Conservation (phyloP, 2,113 vertebrate genomes). For the Mastomys coucha region DNA sequence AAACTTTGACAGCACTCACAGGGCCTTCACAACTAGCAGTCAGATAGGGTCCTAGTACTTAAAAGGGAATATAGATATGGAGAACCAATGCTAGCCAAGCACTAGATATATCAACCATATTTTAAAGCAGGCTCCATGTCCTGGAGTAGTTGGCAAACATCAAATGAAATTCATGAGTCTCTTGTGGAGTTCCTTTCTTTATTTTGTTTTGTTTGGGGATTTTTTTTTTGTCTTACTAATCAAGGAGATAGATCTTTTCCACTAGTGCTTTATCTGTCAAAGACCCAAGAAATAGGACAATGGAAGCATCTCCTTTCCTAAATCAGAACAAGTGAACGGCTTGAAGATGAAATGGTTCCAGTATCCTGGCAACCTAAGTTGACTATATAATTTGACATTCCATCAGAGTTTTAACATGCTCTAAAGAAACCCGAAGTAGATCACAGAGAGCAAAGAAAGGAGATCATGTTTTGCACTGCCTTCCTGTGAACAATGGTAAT, state of each 20-base stretch:
- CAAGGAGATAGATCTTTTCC: not conserved
- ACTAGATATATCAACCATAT: not conserved
- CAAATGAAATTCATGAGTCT: not conserved
- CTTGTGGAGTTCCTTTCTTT: not conserved
- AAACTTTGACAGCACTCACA: no score
- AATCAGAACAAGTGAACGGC: not conserved
- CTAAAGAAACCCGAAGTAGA: no score
- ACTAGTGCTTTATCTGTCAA: not conserved
- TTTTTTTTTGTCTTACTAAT: not conserved
- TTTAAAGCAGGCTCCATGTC: not conserved
- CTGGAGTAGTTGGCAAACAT: not conserved
- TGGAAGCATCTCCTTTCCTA: not conserved
- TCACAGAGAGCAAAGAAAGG: accelerated
- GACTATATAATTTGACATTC: not conserved
- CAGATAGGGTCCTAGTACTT: not conserved
- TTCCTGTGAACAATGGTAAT: not conserved
- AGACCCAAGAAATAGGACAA: not conserved
- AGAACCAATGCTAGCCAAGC: not conserved
- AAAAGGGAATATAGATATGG: not conserved
- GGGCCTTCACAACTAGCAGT: not conserved
- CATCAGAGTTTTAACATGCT: not conserved
- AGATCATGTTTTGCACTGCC: not conserved
- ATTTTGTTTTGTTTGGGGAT: not conserved
- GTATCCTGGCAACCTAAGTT: not conserved
- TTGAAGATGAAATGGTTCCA: not conserved